Conservation (phyloP, 2,888 invertebrate species). For the Orchestes rusci region DNA sequence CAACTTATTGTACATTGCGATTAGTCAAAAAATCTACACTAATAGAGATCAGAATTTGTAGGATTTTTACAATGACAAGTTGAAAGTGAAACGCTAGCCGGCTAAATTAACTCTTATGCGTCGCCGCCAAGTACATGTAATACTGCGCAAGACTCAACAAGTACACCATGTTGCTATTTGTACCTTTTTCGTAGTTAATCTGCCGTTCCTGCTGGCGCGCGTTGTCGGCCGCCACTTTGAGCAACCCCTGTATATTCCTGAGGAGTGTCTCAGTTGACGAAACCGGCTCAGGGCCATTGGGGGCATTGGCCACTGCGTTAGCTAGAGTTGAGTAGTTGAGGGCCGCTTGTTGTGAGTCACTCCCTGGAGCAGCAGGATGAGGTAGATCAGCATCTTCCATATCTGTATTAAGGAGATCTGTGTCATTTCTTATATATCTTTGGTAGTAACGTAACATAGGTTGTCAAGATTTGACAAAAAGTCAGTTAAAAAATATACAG, state of each 20-base stretch:
- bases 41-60: too few species aligned
- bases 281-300: constrained; percentile 49
- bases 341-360: constrained; percentile 60
- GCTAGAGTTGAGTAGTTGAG: constrained; percentile 75
- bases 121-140: constrained; percentile 45
- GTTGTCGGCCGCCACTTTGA: constrained; percentile 96
- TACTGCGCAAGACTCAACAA: constrained; percentile 45
- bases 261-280: constrained; percentile 91
- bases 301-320: constrained; percentile 53
- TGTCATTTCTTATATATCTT: not conserved
- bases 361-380: constrained; percentile 49
- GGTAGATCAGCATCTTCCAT: constrained; percentile 69
- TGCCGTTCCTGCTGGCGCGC: constrained; percentile 93
- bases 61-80: too few species aligned
- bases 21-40: too few species aligned
- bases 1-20: too few species aligned
- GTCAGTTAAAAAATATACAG: too few species aligned
- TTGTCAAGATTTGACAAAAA: too few species aligned
- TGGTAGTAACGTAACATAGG: too few species aligned
- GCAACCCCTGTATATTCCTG: constrained; percentile 89
- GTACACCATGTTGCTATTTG: constrained; percentile 47
- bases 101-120: constrained; percentile 44
- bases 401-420: constrained; percentile 53
- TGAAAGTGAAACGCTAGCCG: too few species aligned
- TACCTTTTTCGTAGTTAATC: constrained; percentile 95